phyloP scores from a whole-genome alignment of 64 coral and sea anemone species.

The Montipora capricornis region DNA sequence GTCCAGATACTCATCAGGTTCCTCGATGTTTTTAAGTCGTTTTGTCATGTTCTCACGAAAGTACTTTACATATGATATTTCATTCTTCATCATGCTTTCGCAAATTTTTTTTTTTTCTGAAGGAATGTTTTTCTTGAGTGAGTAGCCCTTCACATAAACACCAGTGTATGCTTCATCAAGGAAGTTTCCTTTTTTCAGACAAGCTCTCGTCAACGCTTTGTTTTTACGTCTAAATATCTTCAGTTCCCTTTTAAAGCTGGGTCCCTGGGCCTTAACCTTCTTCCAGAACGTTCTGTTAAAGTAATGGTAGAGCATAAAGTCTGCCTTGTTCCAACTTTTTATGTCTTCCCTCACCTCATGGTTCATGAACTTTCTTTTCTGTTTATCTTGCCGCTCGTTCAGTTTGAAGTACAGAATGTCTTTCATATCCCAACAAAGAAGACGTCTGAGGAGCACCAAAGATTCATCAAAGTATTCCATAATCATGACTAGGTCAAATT shows the following conservation, averaged over 20 bases:
- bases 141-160: conserved; percentile 88
- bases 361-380: conserved; percentile 59
- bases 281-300: conserved; percentile 87
- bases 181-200: conserved; percentile 66
- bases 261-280: conserved; percentile 71
- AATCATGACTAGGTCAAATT: conserved; percentile 89
- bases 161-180: conserved; percentile 88
- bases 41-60: conserved; percentile 66
- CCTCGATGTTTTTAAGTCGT: conserved; percentile 54
- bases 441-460: conserved; percentile 70
- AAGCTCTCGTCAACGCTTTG: conserved; percentile 51
- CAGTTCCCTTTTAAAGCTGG: conserved; percentile 76
- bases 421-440: conserved; percentile 81
- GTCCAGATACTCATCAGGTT: conserved; percentile 86
- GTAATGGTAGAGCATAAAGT: conserved; percentile 80
- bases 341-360: conserved; percentile 74
- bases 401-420: conserved; percentile 93
- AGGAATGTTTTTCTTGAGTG: conserved; percentile 65
- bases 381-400: conserved; percentile 83
- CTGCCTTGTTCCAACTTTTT: conserved; percentile 88
- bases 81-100: conserved; percentile 88
- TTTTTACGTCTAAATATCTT: conserved; percentile 75
- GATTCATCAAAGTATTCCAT: conserved; percentile 95
- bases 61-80: conserved; percentile 88
- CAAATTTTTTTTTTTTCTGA: conserved; percentile 41